phyloP scores from a whole-genome alignment of 2,888 invertebrate species.

The Caradrina kadenii region DNA sequence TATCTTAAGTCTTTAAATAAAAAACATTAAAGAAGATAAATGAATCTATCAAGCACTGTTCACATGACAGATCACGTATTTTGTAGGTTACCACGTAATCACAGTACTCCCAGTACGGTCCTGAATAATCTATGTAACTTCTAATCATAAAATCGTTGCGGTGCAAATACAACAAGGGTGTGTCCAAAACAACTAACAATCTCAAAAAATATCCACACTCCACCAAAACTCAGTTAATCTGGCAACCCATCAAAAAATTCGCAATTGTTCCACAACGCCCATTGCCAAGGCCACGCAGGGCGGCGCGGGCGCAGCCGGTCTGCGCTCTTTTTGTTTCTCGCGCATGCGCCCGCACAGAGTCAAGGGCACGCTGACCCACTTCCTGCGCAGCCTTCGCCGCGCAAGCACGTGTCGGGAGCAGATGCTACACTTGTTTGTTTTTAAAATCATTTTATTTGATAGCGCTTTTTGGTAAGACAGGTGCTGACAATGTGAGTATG shows the following conservation, averaged over 20 bases:
- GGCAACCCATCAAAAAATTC: slow-evolving; percentile 67
- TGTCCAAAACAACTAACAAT: too few species aligned
- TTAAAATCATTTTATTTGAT: slow-evolving; percentile 53
- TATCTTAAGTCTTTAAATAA: too few species aligned
- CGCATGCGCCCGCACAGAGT: slow-evolving; percentile 66
- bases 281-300: slow-evolving; percentile 72
- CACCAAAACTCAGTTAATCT: slow-evolving; percentile 21
- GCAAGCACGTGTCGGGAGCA: slow-evolving; percentile 72
- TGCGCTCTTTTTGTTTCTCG: slow-evolving; percentile 60
- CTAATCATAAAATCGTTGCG: too few species aligned
- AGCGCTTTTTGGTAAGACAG: slow-evolving; percentile 43
- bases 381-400: slow-evolving; percentile 77
- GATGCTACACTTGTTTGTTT: slow-evolving; percentile 63
- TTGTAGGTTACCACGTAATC: too few species aligned
- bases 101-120: too few species aligned
- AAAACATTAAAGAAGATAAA: neutral
- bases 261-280: slow-evolving; percentile 66
- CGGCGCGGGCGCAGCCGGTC: slow-evolving; percentile 70
- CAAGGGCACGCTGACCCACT: slow-evolving; percentile 85
- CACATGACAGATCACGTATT: too few species aligned
- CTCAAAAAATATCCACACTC: slow-evolving; percentile 6
- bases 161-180: too few species aligned
- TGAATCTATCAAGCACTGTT: neutral
- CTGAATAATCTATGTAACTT: too few species aligned
- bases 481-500: slow-evolving; percentile 41